Base-by-base conservation (phyloP, 2,113 vertebrate species). In the Ictalurus furcatus region DNA sequence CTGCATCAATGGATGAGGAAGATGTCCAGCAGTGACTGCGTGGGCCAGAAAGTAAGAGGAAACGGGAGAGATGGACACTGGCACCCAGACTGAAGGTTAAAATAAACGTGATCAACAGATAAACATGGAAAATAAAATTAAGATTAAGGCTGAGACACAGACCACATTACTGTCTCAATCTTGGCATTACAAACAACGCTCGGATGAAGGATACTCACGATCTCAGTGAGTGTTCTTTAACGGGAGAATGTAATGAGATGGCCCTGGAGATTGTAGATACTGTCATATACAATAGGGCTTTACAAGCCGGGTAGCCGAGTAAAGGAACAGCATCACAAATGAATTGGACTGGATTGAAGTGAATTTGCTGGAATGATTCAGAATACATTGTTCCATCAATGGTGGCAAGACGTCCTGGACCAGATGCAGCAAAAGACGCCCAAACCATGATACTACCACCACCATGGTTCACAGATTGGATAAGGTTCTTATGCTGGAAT, bases 41-140 rank as follows among this genome's bases (percentile, higher is more conserved):
- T 48, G 25, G 61, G 63, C 44, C 23, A 85, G 2, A 67, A 65
- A 28, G 12, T n/a, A n/a, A 90, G 69, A n/a, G 56, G 61, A 88
- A 65, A 37, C 25, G 69, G 58, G 44, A 28, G 11, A 6, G 44
- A 25, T 1, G 67, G 73, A 59, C 40, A 85, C 21, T 14, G 21
- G 16, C 83, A 85, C 61, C 73, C 69, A 71, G 52, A 52, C 73
- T 78, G 86, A 80, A 74, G 87, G 65, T 74, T 76, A 88, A 90
- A 90, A 86, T 90, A 88, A 90, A 84, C 76, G 52, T 59, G 61
- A 88, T 90, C 28, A 88, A 61, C 21, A 88, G 84, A 74, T 48
- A 86, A 67, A 44, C 87, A 86, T 86, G 84, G 76, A 84, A 30
- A 88, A 86, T 87, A 74, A 88, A 86, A 86, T 84, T 78, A 84